Base-by-base conservation (phyloP, 2,797 vertebrate species). In the Mus spretus region DNA sequence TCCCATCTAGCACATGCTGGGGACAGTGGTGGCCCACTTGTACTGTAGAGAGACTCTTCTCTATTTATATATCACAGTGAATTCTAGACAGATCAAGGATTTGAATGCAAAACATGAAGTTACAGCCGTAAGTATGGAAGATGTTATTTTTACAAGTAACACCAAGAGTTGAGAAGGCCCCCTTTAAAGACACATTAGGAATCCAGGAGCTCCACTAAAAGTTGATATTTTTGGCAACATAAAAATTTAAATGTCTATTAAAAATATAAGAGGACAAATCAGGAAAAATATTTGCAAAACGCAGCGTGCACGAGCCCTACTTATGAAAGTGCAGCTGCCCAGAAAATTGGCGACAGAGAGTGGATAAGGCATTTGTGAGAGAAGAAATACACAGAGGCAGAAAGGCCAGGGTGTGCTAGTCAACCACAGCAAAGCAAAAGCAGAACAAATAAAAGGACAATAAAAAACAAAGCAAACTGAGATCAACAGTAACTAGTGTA, bases 91-190 rank as follows among this genome's bases (percentile, higher is more conserved):
- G 57, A 90, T 78, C 24, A 47, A 92, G 53, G 53, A 86, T 90
- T 93, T 75, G 53, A 74, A 79, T 78, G 67, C 74, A 95, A 92
- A 93, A 79, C 61, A 80, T 26, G 37, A 93, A 65, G 34, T n/a
- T 31, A 37, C 67, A 89, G 59, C 89, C 84, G 53, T 57, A 67
- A 91, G 92, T 40, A 17, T 4, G 50, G 26, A 72, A 92, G 85
- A 83, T n/a, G 7, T 74, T 78, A 74, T 93, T 91, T 95, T 93
- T 65, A 72, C 50, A 81, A 91, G 61, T 89, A 82, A 90, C 89
- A 59, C 86, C 53, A 20, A 67, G 78, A 89, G 83, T 80, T 47
- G 88, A 91, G 94, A 90, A 80, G 88, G 6, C 11, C 75, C 79
- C 91, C 94, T 84, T 77, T 44, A 24, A 88, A 94, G 70, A 28